Percentiles rank a stretch among this genome's conserved stretches.
These are phyloP conservation scores for Mormoops blainvillei DNA, from an alignment of 2,113 vertebrate genomes.

Conservation along the genomic window DNA sequence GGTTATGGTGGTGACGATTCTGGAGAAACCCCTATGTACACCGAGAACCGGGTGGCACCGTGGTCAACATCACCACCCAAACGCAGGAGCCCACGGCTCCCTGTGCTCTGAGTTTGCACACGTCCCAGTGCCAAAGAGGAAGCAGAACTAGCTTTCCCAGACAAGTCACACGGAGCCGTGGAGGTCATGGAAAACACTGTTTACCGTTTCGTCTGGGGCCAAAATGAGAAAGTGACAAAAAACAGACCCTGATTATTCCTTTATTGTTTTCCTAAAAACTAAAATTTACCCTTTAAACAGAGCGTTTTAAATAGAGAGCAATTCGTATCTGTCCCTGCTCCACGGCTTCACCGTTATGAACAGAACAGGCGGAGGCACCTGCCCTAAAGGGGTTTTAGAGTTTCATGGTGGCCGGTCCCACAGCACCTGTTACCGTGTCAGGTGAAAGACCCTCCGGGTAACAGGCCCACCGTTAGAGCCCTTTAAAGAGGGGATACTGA, in stretches of 20 bases:
- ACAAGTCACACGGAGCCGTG: background rate
- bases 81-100: fast-evolving
- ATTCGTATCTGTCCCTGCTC: background rate
- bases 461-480: fast-evolving
- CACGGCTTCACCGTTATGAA: background rate
- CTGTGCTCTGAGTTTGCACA: background rate
- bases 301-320: background rate
- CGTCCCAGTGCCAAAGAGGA: background rate
- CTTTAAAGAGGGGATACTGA: background rate
- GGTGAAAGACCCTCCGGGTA: no score
- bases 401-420: fast-evolving
- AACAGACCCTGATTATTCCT: background rate
- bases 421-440: fast-evolving
- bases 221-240: background rate
- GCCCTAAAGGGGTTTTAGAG: background rate
- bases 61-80: fast-evolving
- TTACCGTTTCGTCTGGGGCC: background rate
- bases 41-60: fast-evolving
- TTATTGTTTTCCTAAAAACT: background rate
- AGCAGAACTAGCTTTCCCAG: background rate
- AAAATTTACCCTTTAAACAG: background rate
- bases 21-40: fast-evolving
- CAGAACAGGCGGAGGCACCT: background rate
- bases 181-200: background rate
- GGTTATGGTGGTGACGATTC: background rate